Evolutionary conservation across 2,113 vertebrate genomes (phyloP).

Genomic region (Galeopterus variegatus): DNA sequence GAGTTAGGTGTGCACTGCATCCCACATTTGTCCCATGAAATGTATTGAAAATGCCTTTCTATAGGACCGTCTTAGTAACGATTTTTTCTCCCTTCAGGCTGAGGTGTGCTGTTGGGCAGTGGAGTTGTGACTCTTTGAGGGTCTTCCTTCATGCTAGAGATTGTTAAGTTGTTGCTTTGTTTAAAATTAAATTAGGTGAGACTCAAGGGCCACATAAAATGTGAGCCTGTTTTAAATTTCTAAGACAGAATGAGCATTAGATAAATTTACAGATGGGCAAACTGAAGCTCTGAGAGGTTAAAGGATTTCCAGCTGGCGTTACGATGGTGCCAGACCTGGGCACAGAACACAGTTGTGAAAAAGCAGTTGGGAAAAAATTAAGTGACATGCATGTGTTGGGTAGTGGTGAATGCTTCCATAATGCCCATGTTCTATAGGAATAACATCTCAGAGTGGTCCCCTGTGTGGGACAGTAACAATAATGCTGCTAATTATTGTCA

Average conservation of each 20-base stretch:
- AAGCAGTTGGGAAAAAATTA: neutral
- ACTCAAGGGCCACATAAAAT: neutral
- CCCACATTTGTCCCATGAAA: conserved; percentile 82
- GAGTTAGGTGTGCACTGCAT: conserved; percentile 77
- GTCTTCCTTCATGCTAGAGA: conserved; percentile 67
- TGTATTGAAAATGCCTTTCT: conserved; percentile 78
- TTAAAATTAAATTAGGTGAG: conserved; percentile 62
- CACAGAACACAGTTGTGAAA: neutral
- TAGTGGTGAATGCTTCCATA: neutral
- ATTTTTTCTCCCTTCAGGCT: conserved; percentile 66
- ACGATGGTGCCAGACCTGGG: neutral
- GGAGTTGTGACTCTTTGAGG: conserved; percentile 52
- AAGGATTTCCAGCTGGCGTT: neutral
- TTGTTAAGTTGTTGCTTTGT: conserved; percentile 75
- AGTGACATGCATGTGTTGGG: neutral
- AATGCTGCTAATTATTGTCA: neutral
- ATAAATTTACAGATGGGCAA: neutral
- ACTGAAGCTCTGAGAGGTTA: neutral
- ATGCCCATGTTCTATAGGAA: neutral
- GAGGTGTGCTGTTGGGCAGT: conserved; percentile 71
- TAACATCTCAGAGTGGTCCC: neutral
- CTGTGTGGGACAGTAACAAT: neutral
- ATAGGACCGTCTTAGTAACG: conserved; percentile 57
- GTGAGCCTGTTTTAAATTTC: neutral
- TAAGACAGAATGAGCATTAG: neutral